Conservation (phyloP, 2,888 invertebrate species). For the Priocnemis perturbator region DNA sequence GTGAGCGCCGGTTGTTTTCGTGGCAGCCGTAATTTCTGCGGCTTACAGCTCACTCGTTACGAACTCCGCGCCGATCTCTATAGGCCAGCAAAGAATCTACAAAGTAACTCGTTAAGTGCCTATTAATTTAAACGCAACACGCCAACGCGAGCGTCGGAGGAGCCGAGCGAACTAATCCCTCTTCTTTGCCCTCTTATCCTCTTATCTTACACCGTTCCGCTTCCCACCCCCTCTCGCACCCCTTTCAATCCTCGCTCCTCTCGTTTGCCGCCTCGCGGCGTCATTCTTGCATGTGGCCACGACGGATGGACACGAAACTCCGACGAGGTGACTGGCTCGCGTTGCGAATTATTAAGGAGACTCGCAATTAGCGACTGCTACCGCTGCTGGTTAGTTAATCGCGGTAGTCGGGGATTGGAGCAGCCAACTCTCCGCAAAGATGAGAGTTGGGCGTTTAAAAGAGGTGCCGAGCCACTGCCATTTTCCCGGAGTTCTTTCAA, state of each 20-base stretch:
- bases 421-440: no score
- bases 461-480: no score
- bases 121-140: no score
- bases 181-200: neutral
- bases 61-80: no score
- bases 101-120: neutral
- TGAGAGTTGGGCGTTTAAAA: no score
- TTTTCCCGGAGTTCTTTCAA: no score
- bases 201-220: neutral
- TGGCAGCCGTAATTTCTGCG: no score
- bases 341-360: constrained; percentile 62
- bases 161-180: neutral
- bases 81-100: constrained; percentile 7
- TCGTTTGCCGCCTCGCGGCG: neutral
- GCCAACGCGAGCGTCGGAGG: no score
- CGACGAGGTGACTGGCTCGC: constrained; percentile 50
- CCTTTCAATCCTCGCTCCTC: neutral
- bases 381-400: constrained; percentile 44
- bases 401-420: constrained; percentile 34
- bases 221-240: no score
- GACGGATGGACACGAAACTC: constrained; percentile 40
- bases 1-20: no score
- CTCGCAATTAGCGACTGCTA: constrained; percentile 58
- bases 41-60: no score
- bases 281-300: constrained; percentile 22